Evolutionary conservation across 2,888 invertebrate species (phyloP).

Genomic region (Lasioglossum leucozonium): DNA sequence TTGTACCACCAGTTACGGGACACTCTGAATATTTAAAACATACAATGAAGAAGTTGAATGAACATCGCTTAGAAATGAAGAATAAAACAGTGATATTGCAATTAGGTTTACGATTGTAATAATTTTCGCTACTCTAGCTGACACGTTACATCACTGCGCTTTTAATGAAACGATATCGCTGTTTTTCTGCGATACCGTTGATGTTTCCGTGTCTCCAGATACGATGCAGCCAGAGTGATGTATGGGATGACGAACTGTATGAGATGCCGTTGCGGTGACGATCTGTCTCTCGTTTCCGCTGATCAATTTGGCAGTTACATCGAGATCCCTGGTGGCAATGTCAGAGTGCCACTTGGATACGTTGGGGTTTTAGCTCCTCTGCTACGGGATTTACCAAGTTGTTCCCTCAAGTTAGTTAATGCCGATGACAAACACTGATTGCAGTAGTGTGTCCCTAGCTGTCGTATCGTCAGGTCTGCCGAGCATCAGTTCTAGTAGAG

Average conservation of each 20-base stretch:
- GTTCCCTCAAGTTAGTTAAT: constrained; percentile 56
- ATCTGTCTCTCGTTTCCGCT: constrained; percentile 90
- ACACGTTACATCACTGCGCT: constrained; percentile 63
- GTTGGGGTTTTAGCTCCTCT: constrained; percentile 89
- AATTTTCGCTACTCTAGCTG: background rate
- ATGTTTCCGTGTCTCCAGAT: constrained; percentile 80
- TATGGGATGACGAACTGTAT: constrained; percentile 88
- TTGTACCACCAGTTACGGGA: no score
- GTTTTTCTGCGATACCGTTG: constrained; percentile 40
- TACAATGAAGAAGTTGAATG: background rate
- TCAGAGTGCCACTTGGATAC: constrained; percentile 88
- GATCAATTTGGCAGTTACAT: constrained; percentile 90
- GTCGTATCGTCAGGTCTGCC: background rate
- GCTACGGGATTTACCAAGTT: constrained; percentile 87
- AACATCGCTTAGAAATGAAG: background rate
- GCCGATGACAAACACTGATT: background rate
- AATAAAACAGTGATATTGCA: background rate
- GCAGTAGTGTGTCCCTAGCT: background rate
- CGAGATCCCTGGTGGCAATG: constrained; percentile 88
- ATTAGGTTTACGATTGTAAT: background rate
- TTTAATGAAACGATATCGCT: constrained; percentile 23
- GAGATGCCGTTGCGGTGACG: constrained; percentile 89
- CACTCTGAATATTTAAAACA: no score
- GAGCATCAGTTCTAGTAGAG: no score
- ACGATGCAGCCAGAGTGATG: constrained; percentile 89